Evolutionary conservation across 2,888 invertebrate genomes (phyloP).

Genomic region (Trichopria drosophilae): DNA sequence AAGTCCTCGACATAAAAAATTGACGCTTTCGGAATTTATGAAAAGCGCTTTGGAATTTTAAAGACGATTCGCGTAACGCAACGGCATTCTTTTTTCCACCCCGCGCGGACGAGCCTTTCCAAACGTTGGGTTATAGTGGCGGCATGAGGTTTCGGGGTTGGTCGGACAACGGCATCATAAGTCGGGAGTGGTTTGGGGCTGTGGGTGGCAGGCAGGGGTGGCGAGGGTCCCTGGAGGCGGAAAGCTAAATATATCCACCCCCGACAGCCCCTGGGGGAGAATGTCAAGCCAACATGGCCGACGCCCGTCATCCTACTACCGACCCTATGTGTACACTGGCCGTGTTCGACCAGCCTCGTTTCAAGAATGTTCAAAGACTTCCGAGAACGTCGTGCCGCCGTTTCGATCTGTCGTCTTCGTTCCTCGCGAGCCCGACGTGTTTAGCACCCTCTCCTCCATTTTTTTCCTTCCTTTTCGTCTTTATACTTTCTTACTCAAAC

Average conservation of each 20-base stretch:
- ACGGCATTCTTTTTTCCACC: too few relatives aligned
- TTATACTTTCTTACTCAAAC: too few relatives aligned
- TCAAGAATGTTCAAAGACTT: slow-evolving; percentile 48
- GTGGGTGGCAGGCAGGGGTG: slow-evolving; percentile 44
- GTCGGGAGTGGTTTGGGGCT: slow-evolving; percentile 53
- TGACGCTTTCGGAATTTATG: too few relatives aligned
- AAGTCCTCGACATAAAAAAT: too few relatives aligned
- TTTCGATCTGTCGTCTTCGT: too few relatives aligned
- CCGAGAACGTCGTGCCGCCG: too few relatives aligned
- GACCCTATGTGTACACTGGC: slow-evolving; percentile 50
- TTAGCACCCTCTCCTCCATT: too few relatives aligned
- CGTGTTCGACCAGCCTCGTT: slow-evolving; percentile 39
- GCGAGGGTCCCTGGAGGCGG: slow-evolving; percentile 56
- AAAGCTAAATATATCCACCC: slow-evolving; percentile 59
- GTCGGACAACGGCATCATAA: slow-evolving; percentile 56
- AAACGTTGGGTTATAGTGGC: slow-evolving; percentile 39
- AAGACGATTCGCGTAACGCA: too few relatives aligned
- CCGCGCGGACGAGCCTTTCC: slow-evolving; percentile 27
- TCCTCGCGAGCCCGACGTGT: too few relatives aligned
- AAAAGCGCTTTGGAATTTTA: too few relatives aligned
- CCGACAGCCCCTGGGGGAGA: slow-evolving; percentile 54
- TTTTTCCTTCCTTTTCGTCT: too few relatives aligned
- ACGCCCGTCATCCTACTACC: slow-evolving; percentile 56
- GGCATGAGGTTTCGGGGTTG: slow-evolving; percentile 47
- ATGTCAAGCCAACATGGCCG: slow-evolving; percentile 60